A percentile compares a stretch with the other conserved stretches of the same genome.
Conservation (phyloP, 1,140 invertebrate species). For the Nautilus pompilius region DNA sequence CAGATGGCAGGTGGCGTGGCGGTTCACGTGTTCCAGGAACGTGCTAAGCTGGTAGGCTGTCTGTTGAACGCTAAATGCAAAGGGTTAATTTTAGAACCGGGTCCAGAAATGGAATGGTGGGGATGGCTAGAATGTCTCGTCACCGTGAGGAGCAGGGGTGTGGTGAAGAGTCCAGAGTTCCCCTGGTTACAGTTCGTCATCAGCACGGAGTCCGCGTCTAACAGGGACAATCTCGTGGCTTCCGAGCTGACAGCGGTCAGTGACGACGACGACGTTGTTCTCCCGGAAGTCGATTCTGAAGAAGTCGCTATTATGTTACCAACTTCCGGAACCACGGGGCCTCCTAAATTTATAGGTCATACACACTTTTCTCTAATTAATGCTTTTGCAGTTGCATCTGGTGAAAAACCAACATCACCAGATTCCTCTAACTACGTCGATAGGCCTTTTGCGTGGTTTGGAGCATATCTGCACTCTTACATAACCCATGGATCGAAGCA, state of each 20-base stretch:
- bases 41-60: background rate
- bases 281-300: background rate
- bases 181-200: background rate
- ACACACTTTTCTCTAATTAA: background rate
- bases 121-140: background rate
- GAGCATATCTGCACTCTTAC: background rate
- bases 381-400: background rate
- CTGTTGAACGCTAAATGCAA: background rate
- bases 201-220: too few species aligned
- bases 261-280: background rate
- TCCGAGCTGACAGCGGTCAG: background rate
- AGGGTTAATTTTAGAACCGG: background rate
- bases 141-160: background rate
- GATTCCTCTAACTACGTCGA: background rate
- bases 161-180: background rate
- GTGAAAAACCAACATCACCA: background rate
- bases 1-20: background rate
- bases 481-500: background rate
- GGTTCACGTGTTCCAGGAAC: background rate
- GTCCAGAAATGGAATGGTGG: background rate
- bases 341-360: background rate
- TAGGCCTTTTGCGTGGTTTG: background rate
- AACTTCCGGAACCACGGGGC: background rate
- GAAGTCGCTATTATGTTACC: background rate
- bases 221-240: background rate